Base-by-base conservation (phyloP, 2,888 invertebrate species). In the Danaus chrysippus region DNA sequence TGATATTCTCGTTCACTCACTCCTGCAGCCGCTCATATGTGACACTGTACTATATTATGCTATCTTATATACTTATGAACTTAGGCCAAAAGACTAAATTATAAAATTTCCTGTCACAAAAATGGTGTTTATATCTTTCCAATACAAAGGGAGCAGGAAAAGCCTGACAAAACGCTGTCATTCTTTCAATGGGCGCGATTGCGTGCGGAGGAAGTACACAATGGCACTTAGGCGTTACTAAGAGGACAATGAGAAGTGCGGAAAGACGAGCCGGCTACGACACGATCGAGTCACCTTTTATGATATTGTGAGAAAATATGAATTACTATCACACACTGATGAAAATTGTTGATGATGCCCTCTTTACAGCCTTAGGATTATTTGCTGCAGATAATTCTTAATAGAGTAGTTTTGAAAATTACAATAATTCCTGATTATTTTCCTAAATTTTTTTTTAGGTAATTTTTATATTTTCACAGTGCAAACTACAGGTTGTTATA, bases 131-230 rank as follows among this genome's bases (percentile, higher is more conserved):
- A 57, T 49, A 34, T n/a, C 34, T 19, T 17, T 53, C 56, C 34
- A 56, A 53, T 42, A 56, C 58, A 59, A 63, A 54, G 44, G 43
- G 15, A 19, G 42, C 43, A 59, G 63, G 63, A 63, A 59, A 53
- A 46, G 56, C 42, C 56, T 63, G 63, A 63, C 63, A 59, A 63
- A 63, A 56, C 56, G 63, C 55, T 55, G 63, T 53, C 63, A 58
- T 58, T 49, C 42, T 17, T 53, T 59, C 59, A 59, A 59, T 54
- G 56, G 56, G 9, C 10, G 19, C 41, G 59, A 56, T 56, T 54
- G 56, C 59, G 43, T 53, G 62, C 52, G 53, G 42, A 42, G 41
- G 17, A 49, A 49, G 49, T 49, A 11, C 19, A 54, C 57, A 58
- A 58, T 52, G 53, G 42, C 42, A 17, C 42, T 46, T 42, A 56